Evolutionary conservation across 1,140 invertebrate species (phyloP).

Genomic region (Eufriesea mexicana): DNA sequence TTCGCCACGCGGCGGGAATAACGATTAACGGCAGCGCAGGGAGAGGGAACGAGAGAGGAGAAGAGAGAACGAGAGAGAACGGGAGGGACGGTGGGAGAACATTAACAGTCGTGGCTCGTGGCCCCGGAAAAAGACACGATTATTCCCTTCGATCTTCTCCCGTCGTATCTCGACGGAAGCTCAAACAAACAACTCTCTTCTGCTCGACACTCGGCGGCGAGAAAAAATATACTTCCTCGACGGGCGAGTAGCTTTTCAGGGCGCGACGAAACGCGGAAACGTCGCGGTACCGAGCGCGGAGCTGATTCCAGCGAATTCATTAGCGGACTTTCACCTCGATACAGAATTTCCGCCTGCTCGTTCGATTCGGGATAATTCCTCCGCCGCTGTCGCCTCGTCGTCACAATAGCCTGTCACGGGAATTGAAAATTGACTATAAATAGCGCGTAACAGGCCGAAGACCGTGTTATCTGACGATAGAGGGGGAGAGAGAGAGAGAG

Average conservation of each 20-base stretch:
- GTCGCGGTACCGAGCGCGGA: neutral
- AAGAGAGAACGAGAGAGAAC: neutral
- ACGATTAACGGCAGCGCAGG: neutral
- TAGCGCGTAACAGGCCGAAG: neutral
- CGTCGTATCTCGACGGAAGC: slow-evolving; percentile 9
- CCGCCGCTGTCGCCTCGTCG: neutral
- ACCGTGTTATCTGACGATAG: neutral
- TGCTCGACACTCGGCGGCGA: neutral
- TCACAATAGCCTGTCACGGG: slow-evolving; percentile 9
- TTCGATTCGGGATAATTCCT: neutral
- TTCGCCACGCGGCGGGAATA: slow-evolving; percentile 39
- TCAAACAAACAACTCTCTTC: slow-evolving; percentile 9
- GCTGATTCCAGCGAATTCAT: slow-evolving; percentile 15
- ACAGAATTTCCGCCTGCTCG: neutral
- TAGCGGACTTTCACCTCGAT: slow-evolving; percentile 42
- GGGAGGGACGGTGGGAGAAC: neutral
- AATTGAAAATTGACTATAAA: slow-evolving; percentile 37
- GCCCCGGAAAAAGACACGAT: slow-evolving; percentile 4
- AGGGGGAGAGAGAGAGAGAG: neutral
- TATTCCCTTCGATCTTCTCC: slow-evolving; percentile 12
- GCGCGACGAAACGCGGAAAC: slow-evolving; percentile 27
- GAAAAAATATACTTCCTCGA: slow-evolving; percentile 11
- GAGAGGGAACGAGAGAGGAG: too few relatives aligned
- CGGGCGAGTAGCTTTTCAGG: slow-evolving; percentile 10
- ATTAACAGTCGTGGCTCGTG: neutral